Base-by-base conservation (phyloP, 2,113 vertebrate species). In the Xiphophorus maculatus region DNA sequence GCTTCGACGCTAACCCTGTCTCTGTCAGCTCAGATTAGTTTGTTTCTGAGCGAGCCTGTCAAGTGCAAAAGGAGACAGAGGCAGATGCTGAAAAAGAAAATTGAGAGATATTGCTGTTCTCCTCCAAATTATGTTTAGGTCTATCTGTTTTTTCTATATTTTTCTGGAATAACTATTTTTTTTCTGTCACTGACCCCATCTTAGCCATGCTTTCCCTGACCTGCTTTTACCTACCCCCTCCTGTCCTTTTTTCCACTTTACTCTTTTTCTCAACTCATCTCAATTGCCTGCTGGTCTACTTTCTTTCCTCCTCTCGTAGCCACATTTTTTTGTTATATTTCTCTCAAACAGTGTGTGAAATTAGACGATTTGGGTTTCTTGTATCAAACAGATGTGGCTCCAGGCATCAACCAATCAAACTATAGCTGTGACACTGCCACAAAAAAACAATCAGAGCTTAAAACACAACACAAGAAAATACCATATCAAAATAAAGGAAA, bases 331-430 rank as follows among this genome's bases (percentile, higher is more conserved):
- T 62, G 37, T 44, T 66, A 84, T 79, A 79, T 83, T 83, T 78
- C 75, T 83, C 83, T 87, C 67, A 89, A 91, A 86, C 71, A 25
- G 67, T 83, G 88, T 90, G 88, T 88, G 90, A 92, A 92, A 91
- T 90, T 79, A 89, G 74, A 80, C 66, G 81, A 84, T 84, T 70
- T 35, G 3, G 61, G 63, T 69, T 28, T 85, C 71, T 68, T 72
- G 71, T 69, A 68, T 80, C 80, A 86, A 87, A 85, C 91, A 87
- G 87, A 87, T 92, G 91, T 80, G 89, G 73, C 83, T 84, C 66
- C 54, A 33, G 8, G 32, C 62, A 35, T 82, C 81, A 51, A 3
- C 81, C 87, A 87, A 86, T 90, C 81, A 75, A 63, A 78, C 54
- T 32, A 33, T 60, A 27, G 40, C 0, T 27, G 64, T 3, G 11